These are phyloP conservation scores for Hydrolagus colliei DNA, from an alignment of 2,797 vertebrate genomes.

Conservation along the genomic window DNA sequence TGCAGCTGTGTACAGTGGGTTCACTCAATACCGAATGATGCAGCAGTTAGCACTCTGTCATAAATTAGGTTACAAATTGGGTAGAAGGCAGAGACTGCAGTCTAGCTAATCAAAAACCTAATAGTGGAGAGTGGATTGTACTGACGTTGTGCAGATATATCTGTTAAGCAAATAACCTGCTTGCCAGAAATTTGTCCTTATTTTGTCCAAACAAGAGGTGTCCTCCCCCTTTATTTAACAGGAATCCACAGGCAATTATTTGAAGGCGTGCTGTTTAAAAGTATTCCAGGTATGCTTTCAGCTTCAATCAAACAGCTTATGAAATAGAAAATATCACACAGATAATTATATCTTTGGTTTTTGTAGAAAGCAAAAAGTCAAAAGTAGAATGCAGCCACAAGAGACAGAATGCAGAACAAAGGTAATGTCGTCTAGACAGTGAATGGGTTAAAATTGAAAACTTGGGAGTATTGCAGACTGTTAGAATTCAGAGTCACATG, in stretches of 20 bases:
- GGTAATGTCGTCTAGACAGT: no score
- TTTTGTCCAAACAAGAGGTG: no score
- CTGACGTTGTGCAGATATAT: not conserved
- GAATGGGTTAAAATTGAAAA: conserved; percentile 2
- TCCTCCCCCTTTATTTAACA: not conserved
- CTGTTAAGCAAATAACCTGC: not conserved
- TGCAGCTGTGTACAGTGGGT: not conserved
- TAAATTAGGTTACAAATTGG: not conserved
- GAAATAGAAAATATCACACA: conserved; percentile 8
- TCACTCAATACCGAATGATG: not conserved
- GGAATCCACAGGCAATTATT: not conserved
- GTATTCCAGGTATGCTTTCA: conserved; percentile 16
- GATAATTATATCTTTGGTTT: conserved; percentile 19
- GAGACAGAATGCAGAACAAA: not conserved
- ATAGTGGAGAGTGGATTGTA: no score
- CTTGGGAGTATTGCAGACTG: no score
- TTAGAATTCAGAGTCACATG: no score
- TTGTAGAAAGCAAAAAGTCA: not conserved
- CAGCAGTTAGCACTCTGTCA: not conserved
- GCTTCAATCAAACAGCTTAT: conserved; percentile 20
- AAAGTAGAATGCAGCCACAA: not conserved
- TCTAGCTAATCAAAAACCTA: no score
- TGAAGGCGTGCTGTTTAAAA: not conserved
- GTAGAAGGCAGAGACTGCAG: not conserved
- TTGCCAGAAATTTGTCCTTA: conserved; percentile 9